These are phyloP conservation scores for Hyposoter dolosus DNA, from an alignment of 2,888 invertebrate species.

Conservation along the genomic window DNA sequence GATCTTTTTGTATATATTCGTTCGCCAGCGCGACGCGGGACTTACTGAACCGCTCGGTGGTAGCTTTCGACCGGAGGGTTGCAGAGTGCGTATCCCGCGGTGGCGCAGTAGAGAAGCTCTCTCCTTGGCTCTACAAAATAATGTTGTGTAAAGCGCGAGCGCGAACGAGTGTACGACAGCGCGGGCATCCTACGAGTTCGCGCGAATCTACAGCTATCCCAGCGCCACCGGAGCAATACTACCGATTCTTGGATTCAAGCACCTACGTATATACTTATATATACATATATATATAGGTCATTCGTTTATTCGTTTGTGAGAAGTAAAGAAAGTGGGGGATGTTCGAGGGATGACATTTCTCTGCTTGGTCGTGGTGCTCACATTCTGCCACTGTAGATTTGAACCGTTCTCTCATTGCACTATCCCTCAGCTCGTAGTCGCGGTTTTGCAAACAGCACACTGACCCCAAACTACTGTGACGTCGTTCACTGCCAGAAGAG, in stretches of 20 bases:
- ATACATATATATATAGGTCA: neutral
- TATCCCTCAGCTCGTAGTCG: conserved; percentile 42
- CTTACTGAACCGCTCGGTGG: conserved; percentile 70
- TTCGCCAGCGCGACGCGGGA: conserved; percentile 74
- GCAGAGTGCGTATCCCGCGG: conserved; percentile 54
- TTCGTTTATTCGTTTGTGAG: conserved; percentile 36
- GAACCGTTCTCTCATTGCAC: conserved; percentile 14
- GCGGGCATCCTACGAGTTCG: conserved; percentile 42
- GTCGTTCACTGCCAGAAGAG: conserved; percentile 1
- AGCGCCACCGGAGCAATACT: conserved; percentile 45
- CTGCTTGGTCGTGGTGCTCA: conserved; percentile 65
- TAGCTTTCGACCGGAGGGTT: conserved; percentile 53
- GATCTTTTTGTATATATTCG: conserved; percentile 64
- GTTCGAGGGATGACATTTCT: conserved; percentile 20
- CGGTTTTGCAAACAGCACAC: conserved; percentile 41
- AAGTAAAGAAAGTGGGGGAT: neutral
- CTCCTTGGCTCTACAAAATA: conserved; percentile 15
- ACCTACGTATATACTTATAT: conserved; percentile 13
- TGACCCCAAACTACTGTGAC: conserved; percentile 44
- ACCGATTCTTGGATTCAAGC: conserved; percentile 28
- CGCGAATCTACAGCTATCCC: conserved; percentile 53
- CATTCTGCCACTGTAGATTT: conserved; percentile 63
- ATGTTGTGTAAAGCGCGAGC: conserved; percentile 31
- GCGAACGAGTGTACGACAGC: conserved; percentile 12
- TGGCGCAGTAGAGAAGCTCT: conserved; percentile 64